Evolutionary conservation across 2,113 vertebrate genomes (phyloP).

Genomic region (Okapia johnstoni): DNA sequence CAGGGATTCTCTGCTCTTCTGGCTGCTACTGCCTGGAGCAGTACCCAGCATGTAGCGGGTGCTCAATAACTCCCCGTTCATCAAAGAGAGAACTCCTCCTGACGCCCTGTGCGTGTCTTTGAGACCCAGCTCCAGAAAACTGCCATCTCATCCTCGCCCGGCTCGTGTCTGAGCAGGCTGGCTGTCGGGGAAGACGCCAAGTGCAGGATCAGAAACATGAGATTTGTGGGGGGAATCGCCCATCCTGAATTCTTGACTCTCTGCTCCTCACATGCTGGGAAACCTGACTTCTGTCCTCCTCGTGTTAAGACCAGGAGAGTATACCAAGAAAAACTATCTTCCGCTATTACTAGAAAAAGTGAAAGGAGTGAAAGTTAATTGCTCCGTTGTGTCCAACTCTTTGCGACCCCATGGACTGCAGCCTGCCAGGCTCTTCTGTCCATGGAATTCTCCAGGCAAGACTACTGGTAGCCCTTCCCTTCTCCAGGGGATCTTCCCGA

Average conservation of each 20-base stretch:
- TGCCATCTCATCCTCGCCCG: not conserved
- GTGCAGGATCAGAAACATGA: not conserved
- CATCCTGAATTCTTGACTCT: not conserved
- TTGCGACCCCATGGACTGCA: not conserved
- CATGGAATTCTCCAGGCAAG: not conserved
- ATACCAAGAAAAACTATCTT: not conserved
- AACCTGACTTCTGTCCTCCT: not conserved
- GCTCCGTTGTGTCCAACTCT: not conserved
- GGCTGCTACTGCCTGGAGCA: not conserved
- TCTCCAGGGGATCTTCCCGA: not conserved
- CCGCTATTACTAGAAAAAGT: not conserved
- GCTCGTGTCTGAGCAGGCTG: not conserved
- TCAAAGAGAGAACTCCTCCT: not conserved
- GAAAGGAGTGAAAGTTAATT: not conserved
- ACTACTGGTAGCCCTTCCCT: not conserved
- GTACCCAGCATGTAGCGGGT: fast-evolving
- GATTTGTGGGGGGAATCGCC: fast-evolving
- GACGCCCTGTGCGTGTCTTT: fast-evolving
- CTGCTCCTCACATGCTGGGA: not conserved
- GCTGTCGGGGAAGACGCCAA: not conserved
- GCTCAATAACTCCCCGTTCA: not conserved
- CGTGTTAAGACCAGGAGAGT: not conserved
- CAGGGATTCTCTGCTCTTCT: not conserved
- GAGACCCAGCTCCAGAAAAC: not conserved
- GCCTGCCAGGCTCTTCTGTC: not conserved